Base-by-base conservation (phyloP, 1,140 invertebrate genomes). In the Cotesia vestalis region DNA sequence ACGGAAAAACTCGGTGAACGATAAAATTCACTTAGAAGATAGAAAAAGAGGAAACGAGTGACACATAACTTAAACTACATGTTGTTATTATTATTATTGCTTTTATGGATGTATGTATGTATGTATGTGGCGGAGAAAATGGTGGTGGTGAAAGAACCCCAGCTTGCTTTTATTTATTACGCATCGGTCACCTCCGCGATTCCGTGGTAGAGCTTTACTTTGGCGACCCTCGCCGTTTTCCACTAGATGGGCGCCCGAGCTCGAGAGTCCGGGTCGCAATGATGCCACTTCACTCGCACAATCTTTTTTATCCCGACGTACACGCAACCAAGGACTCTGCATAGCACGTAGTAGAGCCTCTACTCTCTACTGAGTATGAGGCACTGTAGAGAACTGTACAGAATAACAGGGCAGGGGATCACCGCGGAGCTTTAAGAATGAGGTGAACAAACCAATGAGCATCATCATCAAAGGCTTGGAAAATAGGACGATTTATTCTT, bases 151-250 rank as follows among this genome's bases (percentile, higher is more conserved):
- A 66, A 52, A 66, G 34, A 52, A n/a, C 64, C 63, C 63, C 51
- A 67, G 75, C 75, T 76, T 27, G 27, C 27, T 72, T 72, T 66
- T 75, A 72, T 76, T 62, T 73, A 77, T 75, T 69, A 76, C 79
- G 78, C 77, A 75, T 73, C 77, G 77, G 34, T 77, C 75, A 77
- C 71, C 75, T 78, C 77, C 71, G 71, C 75, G 35, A 59, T 57
- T 66, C 6, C 53, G 66, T 59, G 57, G 40, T 63, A 17, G 46
- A 38, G 62, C 68, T 64, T 69, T 76, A 76, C 75, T 72, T 69
- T 76, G 62, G 66, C 63, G 62, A 72, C 68, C 67, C 67, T 66
- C 52, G 51, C 40, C 6, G 40, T 46, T 71, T 63, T 62, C 59
- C 64, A 73, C 59, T 55, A 27, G 51, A 46, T 71, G 40, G 8